Evolutionary conservation across 1,140 invertebrate species (phyloP), one percentile per base, ranked within the genome.

Genomic region (Euschistus heros): DNA sequence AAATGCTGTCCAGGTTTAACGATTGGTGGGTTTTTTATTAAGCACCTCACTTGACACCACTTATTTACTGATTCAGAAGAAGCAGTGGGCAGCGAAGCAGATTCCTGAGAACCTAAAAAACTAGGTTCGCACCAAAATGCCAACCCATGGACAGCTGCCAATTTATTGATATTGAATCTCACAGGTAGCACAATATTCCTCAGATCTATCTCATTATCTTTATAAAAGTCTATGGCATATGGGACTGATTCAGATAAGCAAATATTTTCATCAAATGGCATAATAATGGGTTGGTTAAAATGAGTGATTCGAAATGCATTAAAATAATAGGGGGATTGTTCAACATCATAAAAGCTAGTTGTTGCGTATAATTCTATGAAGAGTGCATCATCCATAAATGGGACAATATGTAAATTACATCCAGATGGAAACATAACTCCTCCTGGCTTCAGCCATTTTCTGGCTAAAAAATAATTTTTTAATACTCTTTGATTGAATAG

Each of bases 71-170:
- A 92, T 75, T 98, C 94, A n/a, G 94, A 97, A 0, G 97, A 97
- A 7, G 94, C 86, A 24, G 97, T 99, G n/a, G 94, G 98, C 6
- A 99, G 77, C 95, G 95, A 98, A 62, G 98, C 87, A 64, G 91
- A 87, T 73, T 92, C 86, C 66, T 84, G 86, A 62, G 85, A 86
- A 26, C 97, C 97, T 61, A 92, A 85, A 79, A 99, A 99, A 59
- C 94, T 88, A 20, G 98, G 96, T 79, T 99, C 97, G 78, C 99
- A 99, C 97, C 97, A 99, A 78, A 98, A 98, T 20, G 97, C 97
- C 66, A 99, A 78, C 8, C 97, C 97, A 74, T 99, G 97, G 68
- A 97, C 89, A 66, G 93, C 92, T 55, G 93, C 94, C 20, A 93
- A 89, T 75, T 96, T 90, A 70, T 91, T 80, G 68, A 97, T 83